Evolutionary conservation across 2,888 invertebrate genomes (phyloP), one percentile per base, ranked within the genome.

Genomic region (Taenaris catops): DNA sequence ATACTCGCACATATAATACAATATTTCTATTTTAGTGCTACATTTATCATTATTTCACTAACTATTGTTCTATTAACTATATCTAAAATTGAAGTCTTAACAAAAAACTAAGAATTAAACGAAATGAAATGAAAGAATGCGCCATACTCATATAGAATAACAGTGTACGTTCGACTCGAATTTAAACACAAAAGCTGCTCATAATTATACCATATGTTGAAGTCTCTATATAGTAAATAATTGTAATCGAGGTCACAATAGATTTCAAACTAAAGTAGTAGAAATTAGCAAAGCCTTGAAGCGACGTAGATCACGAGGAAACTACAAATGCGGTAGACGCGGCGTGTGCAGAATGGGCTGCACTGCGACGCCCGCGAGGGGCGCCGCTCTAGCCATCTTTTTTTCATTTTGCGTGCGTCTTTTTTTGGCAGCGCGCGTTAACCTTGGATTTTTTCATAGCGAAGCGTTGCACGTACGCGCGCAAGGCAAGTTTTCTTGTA

Each of bases 401-500:
- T 79, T 60, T 81, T 73, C 69, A 79, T 81, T 80, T 79, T 75
- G 84, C 76, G 80, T 80, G 80, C 78, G 84, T 84, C 86, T 86
- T 86, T 84, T 86, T 86, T 86, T 81, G 86, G 84, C 84, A 83
- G 66, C 83, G 81, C 79, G 79, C 71, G 75, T 74, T 84, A 83
- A 83, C 84, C 86, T 86, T 86, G 86, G 76, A 73, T 75, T 84
- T 86, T 78, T 84, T 84, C 81, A 81, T 80, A 81, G 78, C 75
- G 71, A 76, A 79, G 80, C 81, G 80, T 61, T 78, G 86, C 84
- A 84, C 81, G 84, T 84, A 83, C 78, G 58, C 80, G 75, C 79
- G 61, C 79, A 75, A 76, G 75, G 61, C 79, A 75, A 76, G 76
- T 74, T 80, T 81, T n/a, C n/a, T n/a, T n/a, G n/a, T n/a, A n/a